Evolutionary conservation across 1,140 invertebrate species (phyloP).

Genomic region (Prorops nasuta): DNA sequence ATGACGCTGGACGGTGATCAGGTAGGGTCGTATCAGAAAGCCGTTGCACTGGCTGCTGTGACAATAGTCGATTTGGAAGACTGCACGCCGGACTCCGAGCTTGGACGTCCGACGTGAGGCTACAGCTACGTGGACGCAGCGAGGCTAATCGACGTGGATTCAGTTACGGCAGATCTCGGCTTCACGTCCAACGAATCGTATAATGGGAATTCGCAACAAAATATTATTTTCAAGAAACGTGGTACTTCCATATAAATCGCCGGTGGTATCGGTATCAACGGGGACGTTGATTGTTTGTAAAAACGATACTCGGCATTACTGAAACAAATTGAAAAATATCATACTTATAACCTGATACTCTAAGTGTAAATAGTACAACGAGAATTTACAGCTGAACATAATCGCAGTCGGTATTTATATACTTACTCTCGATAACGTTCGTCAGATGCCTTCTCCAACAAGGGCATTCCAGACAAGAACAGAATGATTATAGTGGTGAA

Average conservation of each 20-base stretch:
- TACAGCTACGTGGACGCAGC: constrained; percentile 77
- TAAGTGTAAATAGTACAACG: background rate
- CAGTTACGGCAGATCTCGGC: constrained; percentile 65
- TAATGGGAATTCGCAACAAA: constrained; percentile 85
- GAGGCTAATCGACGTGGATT: constrained; percentile 72
- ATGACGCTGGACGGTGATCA: background rate
- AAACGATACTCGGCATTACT: constrained; percentile 80
- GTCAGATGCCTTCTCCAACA: constrained; percentile 81
- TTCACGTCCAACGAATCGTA: constrained; percentile 76
- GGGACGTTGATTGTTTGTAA: constrained; percentile 84
- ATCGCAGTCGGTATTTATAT: constrained; percentile 1
- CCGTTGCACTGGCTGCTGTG: constrained; percentile 2
- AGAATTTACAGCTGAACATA: background rate
- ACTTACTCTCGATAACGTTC: constrained; percentile 84
- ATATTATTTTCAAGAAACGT: constrained; percentile 73
- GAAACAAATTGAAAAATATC: too few species aligned
- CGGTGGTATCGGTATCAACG: constrained; percentile 82
- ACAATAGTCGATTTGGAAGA: constrained; percentile 9
- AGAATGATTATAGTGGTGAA: constrained; percentile 87
- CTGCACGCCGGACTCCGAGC: constrained; percentile 47
- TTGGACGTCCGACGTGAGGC: constrained; percentile 56
- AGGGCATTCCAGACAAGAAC: constrained; percentile 83
- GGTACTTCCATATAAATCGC: constrained; percentile 81
- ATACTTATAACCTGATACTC: background rate
- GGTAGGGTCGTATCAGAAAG: constrained; percentile 13